These are phyloP conservation scores for Pristionchus japonicus DNA, from an alignment of 2,888 invertebrate genomes.

Conservation along the genomic window DNA sequence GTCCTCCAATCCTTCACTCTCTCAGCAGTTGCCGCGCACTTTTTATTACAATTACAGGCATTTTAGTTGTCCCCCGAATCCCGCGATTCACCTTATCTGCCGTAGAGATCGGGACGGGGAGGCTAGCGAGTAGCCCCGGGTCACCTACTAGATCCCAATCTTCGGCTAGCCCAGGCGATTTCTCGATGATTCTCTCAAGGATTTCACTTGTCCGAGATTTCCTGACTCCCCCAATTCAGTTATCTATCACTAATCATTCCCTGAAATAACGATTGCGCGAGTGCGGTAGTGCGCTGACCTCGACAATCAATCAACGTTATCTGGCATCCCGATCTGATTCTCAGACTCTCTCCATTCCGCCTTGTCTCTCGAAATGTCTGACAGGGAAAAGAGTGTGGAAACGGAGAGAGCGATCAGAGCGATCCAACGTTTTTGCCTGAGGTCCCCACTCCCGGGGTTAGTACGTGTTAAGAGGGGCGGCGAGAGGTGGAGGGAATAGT, in stretches of 20 bases:
- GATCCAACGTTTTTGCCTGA: slow-evolving; percentile 3
- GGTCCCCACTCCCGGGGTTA: neutral
- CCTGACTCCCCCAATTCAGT: no score
- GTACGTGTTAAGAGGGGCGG: slow-evolving; percentile 24
- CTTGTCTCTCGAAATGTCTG: neutral
- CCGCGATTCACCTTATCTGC: no score
- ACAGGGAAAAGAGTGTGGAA: neutral
- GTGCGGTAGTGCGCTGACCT: neutral
- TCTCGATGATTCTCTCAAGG: neutral
- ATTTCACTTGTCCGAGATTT: slow-evolving; percentile 8
- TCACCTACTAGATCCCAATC: neutral
- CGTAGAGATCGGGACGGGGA: neutral
- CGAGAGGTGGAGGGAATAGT: neutral
- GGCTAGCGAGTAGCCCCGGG: neutral
- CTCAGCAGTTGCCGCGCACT: slow-evolving; percentile 19
- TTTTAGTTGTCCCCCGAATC: no score
- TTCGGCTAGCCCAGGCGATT: neutral
- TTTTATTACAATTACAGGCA: neutral
- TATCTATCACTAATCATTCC: neutral
- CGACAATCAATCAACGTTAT: neutral
- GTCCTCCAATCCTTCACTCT: no score
- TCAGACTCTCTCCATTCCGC: neutral
- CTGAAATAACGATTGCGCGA: slow-evolving; percentile 6
- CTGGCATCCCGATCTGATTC: neutral
- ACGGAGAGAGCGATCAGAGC: neutral